Evolutionary conservation across 2,888 invertebrate genomes (phyloP).

Genomic region (Orgyia antiqua): DNA sequence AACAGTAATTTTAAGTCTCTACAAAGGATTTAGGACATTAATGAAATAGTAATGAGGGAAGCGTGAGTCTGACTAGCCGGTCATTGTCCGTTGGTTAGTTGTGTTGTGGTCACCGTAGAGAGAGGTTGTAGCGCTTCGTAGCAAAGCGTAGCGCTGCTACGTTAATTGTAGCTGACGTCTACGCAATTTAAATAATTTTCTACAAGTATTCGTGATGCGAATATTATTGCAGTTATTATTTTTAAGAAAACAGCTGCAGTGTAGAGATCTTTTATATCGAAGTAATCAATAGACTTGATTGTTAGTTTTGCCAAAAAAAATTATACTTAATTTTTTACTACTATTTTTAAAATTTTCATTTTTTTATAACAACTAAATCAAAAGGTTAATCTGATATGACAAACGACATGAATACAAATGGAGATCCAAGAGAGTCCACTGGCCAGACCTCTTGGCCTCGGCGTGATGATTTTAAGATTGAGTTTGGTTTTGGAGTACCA

Average conservation of each 20-base stretch:
- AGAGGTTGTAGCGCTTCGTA: constrained; percentile 36
- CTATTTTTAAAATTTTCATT: no score
- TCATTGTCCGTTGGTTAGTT: constrained; percentile 44
- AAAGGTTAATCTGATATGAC: constrained; percentile 37
- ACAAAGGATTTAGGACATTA: constrained; percentile 32
- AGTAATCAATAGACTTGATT: no score
- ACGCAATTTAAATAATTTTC: no score
- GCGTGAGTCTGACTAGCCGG: constrained; percentile 27
- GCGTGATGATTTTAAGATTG: constrained; percentile 75
- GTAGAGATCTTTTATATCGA: no score
- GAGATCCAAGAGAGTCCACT: constrained; percentile 29
- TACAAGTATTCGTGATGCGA: no score
- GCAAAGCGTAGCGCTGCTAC: constrained; percentile 26
- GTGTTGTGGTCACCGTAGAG: constrained; percentile 27
- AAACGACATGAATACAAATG: constrained; percentile 42
- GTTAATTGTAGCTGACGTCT: constrained; percentile 13
- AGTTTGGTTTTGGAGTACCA: constrained; percentile 71
- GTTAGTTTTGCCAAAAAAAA: no score
- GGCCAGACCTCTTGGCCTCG: constrained; percentile 46
- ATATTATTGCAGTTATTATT: no score
- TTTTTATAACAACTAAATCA: no score
- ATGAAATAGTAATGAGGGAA: constrained; percentile 34
- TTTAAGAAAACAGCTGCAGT: no score
- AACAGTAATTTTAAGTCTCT: constrained; percentile 5
- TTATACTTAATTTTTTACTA: not conserved